phyloP scores from a whole-genome alignment of 2,797 vertebrate species.

The Parambassis ranga region DNA sequence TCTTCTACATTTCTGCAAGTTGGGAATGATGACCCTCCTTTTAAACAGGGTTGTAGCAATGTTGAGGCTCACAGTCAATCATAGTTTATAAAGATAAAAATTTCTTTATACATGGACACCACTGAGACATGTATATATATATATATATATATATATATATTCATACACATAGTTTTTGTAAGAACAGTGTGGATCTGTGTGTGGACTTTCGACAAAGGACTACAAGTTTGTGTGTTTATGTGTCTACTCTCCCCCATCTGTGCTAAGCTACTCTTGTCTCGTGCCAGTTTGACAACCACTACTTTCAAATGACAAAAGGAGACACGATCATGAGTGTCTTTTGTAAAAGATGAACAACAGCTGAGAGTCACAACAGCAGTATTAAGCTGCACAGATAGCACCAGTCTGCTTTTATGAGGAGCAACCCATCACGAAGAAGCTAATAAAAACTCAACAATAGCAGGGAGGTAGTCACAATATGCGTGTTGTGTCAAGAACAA shows the following conservation, averaged over 20 bases:
- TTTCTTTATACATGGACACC: too few species aligned
- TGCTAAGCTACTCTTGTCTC: background rate
- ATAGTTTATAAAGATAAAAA: too few species aligned
- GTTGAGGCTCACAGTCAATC: too few species aligned
- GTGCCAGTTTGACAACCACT: slow-evolving; percentile 3
- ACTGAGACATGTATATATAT: too few species aligned
- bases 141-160: too few species aligned
- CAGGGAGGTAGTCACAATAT: slow-evolving; percentile 35
- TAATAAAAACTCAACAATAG: slow-evolving; percentile 48
- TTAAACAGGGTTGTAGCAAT: too few species aligned
- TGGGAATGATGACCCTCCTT: too few species aligned
- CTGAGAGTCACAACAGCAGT: slow-evolving; percentile 13
- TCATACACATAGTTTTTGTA: background rate
- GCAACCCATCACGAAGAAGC: slow-evolving; percentile 19
- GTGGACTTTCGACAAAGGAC: background rate
- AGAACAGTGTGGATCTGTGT: background rate
- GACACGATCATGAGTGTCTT: slow-evolving; percentile 23
- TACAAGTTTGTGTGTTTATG: background rate
- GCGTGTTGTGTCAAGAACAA: slow-evolving; percentile 39
- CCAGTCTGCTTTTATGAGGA: slow-evolving; percentile 19
- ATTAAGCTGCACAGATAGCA: slow-evolving; percentile 25
- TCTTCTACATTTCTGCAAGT: too few species aligned
- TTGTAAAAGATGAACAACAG: slow-evolving; percentile 21
- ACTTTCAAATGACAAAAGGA: slow-evolving; percentile 28
- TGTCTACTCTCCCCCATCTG: background rate